Conservation (phyloP, 2,113 vertebrate genomes). For the Microcebus tavaratra region DNA sequence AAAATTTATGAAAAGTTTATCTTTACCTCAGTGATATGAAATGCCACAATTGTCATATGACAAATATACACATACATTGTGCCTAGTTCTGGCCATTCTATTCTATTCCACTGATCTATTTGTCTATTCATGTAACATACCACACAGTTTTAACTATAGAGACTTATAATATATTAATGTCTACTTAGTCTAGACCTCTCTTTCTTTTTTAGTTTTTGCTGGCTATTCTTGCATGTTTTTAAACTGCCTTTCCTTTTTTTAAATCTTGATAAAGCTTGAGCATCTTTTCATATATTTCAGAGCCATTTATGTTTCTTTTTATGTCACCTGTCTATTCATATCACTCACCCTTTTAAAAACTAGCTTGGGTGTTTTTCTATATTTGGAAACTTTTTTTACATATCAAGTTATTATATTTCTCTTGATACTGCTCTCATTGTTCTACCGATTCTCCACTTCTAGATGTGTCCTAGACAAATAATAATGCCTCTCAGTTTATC, state of each 20-base stretch:
- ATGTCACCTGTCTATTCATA: neutral
- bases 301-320: neutral
- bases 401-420: neutral
- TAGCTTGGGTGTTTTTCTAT: neutral
- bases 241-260: neutral
- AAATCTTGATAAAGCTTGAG: neutral
- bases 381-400: neutral
- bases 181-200: neutral
- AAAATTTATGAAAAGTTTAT: neutral
- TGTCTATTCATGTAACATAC: neutral
- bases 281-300: neutral
- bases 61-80: neutral
- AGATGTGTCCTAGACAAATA: neutral
- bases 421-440: neutral
- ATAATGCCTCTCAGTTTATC: neutral
- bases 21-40: neutral
- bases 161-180: too few relatives aligned
- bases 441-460: neutral
- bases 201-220: neutral
- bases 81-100: neutral
- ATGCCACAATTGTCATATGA: neutral
- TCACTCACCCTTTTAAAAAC: neutral
- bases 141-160: neutral
- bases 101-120: neutral
- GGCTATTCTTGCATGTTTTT: neutral